Percentiles rank a stretch among this genome's conserved stretches.
Evolutionary conservation across 2,113 vertebrate species (phyloP).

Genomic region (Dicerorhinus sumatrensis): DNA sequence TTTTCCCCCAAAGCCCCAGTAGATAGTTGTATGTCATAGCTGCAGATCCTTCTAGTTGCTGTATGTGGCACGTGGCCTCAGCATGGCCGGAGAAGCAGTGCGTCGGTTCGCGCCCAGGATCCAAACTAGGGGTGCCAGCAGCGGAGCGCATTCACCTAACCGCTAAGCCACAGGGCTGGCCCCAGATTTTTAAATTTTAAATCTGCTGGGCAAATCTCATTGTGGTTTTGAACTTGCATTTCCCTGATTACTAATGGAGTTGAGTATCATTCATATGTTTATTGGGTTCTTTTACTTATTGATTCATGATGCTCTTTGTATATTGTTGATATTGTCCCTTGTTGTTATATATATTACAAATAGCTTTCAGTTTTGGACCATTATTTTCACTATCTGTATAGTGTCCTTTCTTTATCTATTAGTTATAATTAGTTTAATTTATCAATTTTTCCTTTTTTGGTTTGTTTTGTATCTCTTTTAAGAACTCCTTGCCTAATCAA

Average conservation of each 20-base stretch:
- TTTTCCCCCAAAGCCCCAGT: no score
- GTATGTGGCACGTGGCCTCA: no score
- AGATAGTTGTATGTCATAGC: no score
- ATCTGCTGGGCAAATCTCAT: neutral
- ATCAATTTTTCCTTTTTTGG: neutral
- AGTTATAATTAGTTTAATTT: neutral
- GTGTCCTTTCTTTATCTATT: neutral
- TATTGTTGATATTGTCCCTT: neutral
- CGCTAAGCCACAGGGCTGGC: no score
- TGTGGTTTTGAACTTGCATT: neutral
- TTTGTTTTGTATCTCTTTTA: neutral
- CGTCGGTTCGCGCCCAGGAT: no score
- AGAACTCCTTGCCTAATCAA: neutral
- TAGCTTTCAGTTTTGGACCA: neutral
- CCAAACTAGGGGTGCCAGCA: no score
- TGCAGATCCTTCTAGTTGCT: no score
- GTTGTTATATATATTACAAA: neutral
- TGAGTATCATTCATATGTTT: neutral
- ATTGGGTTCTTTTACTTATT: neutral
- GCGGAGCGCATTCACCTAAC: no score
- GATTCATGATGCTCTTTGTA: neutral
- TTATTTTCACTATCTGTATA: neutral
- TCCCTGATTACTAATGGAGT: neutral
- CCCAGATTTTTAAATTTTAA: neutral
- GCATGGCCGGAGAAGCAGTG: no score